Base-by-base conservation (phyloP, 2,888 invertebrate species). In the Eledona agricola region DNA sequence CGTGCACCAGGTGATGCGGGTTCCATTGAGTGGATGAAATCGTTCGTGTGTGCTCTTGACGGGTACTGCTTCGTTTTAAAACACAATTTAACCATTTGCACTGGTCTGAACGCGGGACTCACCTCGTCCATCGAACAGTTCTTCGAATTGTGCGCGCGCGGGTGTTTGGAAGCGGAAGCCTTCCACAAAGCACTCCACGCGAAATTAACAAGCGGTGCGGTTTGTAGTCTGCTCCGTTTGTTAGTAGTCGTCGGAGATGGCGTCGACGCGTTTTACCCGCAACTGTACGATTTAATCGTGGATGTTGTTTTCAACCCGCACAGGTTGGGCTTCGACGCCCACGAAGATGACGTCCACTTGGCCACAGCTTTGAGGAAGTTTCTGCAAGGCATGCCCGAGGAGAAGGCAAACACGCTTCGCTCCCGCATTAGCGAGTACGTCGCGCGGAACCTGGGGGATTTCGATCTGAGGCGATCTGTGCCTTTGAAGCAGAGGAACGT, bases 21-120 rank as follows among this genome's bases (percentile, higher is more conserved):
- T 19, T 60, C 75, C 11, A 38, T 66, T 11, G 70, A 69, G 9
- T 77, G 75, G 76, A 58, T 81, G 26, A 69, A 74, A 19, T 61
- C 64, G 5, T 66, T 82, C 1, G 55, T 77, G 2, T 71, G 75
- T 19, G 71, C 74, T 16, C 63, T 82, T 1, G 80, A 82, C 53
- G 72, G 69, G 1, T 67, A 64, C 17, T 62, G 58, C 40, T 74
- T 72, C 58, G 40, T 69, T 0, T 43, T 62, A 1, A 66, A 62
- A 35, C 60, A 71, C 32, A 58, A 57, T 16, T 47, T 66, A 7
- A 35, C n/a, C 5, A 3, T 12, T 3, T 12, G 42, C 16, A 28
- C 31, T 1, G 25, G 47, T 20, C n/a, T 38, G 10, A 35, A 34
- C 6, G 11, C 50, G 4, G 46, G 22, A 16, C 53, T 64, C n/a